These are phyloP conservation scores for Chrysochloris asiatica DNA, from an alignment of 2,113 vertebrate genomes.

Conservation along the genomic window DNA sequence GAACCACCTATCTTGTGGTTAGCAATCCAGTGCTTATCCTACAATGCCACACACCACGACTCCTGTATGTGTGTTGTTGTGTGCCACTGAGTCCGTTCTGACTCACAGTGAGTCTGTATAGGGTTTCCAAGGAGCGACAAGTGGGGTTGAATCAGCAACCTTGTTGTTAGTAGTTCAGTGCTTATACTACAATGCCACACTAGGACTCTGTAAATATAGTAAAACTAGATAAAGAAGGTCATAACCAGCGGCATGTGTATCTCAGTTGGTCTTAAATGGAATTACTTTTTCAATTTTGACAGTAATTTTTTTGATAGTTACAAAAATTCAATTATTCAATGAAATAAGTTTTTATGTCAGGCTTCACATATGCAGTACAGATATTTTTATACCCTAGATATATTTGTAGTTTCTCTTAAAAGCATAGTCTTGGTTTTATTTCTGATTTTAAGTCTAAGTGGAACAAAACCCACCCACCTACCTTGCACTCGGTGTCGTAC, in stretches of 20 bases:
- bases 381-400: conserved; percentile 4
- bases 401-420: neutral
- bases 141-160: no score
- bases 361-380: neutral
- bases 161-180: no score
- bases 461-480: conserved; percentile 64
- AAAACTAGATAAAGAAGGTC: neutral
- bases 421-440: neutral
- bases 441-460: conserved; percentile 12
- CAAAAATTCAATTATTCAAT: conserved; percentile 17
- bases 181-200: no score
- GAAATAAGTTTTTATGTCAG: conserved; percentile 17
- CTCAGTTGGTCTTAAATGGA: neutral
- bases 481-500: conserved; percentile 90
- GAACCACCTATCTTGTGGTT: no score
- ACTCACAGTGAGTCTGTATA: no score
- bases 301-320: neutral
- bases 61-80: no score
- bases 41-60: no score
- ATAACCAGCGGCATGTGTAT: neutral
- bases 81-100: no score
- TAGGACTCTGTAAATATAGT: neutral
- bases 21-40: no score
- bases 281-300: neutral
- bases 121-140: no score